These are phyloP conservation scores for Thermophis baileyi DNA, from an alignment of 2,113 vertebrate species.

Conservation along the genomic window DNA sequence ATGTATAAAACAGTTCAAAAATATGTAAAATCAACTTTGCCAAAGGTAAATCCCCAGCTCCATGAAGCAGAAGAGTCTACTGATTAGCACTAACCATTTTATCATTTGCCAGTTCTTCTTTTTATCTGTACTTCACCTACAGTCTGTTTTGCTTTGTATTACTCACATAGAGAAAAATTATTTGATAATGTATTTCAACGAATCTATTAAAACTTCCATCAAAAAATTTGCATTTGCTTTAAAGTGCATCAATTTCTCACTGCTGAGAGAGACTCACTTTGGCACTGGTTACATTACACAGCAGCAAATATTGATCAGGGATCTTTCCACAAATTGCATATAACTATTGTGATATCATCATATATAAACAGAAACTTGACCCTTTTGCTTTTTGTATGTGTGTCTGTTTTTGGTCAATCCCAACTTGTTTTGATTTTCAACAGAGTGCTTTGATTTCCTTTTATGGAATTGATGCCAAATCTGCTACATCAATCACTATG, in stretches of 20 bases:
- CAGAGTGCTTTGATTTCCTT: conserved; percentile 21
- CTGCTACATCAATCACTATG: not conserved
- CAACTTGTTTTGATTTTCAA: conserved; percentile 32
- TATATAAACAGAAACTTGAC: conserved; percentile 32
- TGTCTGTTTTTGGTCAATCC: not conserved
- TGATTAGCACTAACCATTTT: conserved; percentile 35
- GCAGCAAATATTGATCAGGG: conserved; percentile 46
- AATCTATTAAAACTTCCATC: conserved; percentile 60
- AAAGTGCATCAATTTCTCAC: conserved; percentile 38
- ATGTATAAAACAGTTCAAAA: conserved; percentile 36
- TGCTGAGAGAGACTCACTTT: conserved; percentile 31
- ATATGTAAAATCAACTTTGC: conserved; percentile 62
- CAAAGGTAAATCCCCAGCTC: conserved; percentile 51
- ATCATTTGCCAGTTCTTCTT: conserved; percentile 45
- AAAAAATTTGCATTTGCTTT: conserved; percentile 34
- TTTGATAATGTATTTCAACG: conserved; percentile 59
- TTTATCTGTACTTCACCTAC: conserved; percentile 54
- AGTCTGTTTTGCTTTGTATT: conserved; percentile 53
- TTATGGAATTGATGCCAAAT: not conserved
- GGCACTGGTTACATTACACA: conserved; percentile 45
- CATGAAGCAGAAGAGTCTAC: conserved; percentile 46
- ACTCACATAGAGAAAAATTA: conserved; percentile 49
- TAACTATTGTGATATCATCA: conserved; percentile 40
- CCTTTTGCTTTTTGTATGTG: not conserved
- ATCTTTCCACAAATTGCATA: conserved; percentile 35